phyloP scores from a whole-genome alignment of 1,140 invertebrate genomes.

The Tetramorium alpestre region DNA sequence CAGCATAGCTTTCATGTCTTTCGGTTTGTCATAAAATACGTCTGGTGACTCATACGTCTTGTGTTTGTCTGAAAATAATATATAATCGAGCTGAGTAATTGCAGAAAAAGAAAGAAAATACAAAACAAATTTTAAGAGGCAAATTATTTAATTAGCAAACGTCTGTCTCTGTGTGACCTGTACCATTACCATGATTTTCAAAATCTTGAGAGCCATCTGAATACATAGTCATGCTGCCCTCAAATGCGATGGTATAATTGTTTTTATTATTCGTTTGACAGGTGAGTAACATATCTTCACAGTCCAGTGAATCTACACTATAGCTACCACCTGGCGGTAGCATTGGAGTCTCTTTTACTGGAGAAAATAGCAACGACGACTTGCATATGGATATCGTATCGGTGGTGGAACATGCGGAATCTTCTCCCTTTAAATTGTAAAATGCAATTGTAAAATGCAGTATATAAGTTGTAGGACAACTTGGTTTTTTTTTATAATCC shows the following conservation, averaged over 20 bases:
- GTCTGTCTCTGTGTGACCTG: background rate
- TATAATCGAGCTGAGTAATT: background rate
- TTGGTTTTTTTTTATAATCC: background rate
- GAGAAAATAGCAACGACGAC: slow-evolving; percentile 95
- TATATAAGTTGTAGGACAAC: background rate
- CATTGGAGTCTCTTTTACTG: slow-evolving; percentile 92
- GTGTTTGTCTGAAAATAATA: slow-evolving; percentile 80
- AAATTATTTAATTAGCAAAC: background rate
- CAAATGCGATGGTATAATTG: slow-evolving; percentile 97
- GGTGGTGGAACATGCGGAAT: slow-evolving; percentile 90
- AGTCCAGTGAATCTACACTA: slow-evolving; percentile 96
- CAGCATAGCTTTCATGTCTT: slow-evolving; percentile 84
- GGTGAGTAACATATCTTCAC: slow-evolving; percentile 95
- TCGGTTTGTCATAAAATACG: slow-evolving; percentile 78
- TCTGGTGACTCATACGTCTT: slow-evolving; percentile 79
- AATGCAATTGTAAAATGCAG: background rate
- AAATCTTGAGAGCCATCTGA: slow-evolving; percentile 93
- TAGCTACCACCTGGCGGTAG: slow-evolving; percentile 90
- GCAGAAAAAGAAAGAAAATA: background rate
- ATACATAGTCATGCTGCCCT: slow-evolving; percentile 94
- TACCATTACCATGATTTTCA: slow-evolving; percentile 87
- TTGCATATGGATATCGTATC: slow-evolving; percentile 95
- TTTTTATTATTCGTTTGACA: slow-evolving; percentile 95
- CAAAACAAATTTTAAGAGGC: background rate
- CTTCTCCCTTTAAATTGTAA: slow-evolving; percentile 87